A percentile compares a stretch with the other conserved stretches of the same genome.
Evolutionary conservation across 2,888 invertebrate species (phyloP).

Genomic region (Callyntrura sp.): DNA sequence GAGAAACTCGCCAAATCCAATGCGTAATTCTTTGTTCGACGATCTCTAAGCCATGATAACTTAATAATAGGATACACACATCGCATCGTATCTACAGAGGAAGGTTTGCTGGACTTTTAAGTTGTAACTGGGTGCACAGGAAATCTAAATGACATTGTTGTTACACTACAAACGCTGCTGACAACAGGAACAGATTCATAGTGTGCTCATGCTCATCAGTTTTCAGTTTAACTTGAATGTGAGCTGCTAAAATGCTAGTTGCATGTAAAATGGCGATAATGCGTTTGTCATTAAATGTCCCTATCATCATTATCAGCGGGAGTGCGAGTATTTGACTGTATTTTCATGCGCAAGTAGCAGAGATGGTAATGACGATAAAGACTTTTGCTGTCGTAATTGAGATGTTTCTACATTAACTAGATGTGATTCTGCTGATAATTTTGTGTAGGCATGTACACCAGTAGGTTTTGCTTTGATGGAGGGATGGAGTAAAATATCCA

Average conservation of each 20-base stretch:
- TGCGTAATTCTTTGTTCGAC: no score
- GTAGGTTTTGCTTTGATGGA: not conserved
- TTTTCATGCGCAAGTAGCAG: constrained; percentile 29
- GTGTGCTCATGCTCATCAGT: no score
- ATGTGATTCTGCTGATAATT: not conserved
- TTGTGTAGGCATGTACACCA: not conserved
- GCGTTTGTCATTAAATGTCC: constrained; percentile 55
- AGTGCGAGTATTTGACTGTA: constrained; percentile 17
- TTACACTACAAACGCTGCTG: no score
- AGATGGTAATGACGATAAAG: constrained; percentile 26
- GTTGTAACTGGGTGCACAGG: no score
- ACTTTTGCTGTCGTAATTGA: not conserved
- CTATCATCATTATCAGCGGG: constrained; percentile 27
- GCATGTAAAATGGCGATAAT: constrained; percentile 37
- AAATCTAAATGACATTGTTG: no score
- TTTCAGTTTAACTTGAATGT: no score
- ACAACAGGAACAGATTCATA: no score
- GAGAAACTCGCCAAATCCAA: not conserved
- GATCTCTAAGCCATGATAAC: no score
- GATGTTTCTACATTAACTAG: not conserved
- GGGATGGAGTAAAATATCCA: not conserved
- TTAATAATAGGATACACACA: no score
- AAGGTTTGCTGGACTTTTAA: no score
- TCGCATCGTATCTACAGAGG: no score
- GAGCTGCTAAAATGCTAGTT: no score